phyloP scores from a whole-genome alignment of 2,113 vertebrate species.

The Sakesphorus luctuosus region DNA sequence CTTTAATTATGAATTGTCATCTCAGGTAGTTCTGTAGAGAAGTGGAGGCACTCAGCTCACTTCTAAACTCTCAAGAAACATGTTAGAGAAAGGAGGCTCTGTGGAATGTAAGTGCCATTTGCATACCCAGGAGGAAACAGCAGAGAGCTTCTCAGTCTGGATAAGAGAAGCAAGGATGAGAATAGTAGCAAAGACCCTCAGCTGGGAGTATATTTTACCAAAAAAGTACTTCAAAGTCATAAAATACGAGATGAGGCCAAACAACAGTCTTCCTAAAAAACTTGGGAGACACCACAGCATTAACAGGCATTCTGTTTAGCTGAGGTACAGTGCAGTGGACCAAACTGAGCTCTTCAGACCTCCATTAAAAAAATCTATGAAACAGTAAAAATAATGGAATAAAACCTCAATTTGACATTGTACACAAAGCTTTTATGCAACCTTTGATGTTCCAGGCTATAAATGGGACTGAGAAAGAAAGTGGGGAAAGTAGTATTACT shows the following conservation, averaged over 20 bases:
- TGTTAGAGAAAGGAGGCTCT: not conserved
- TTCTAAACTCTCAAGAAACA: not conserved
- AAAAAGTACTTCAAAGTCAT: not conserved
- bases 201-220: fast-evolving
- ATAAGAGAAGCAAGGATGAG: not conserved
- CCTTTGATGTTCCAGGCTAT: not conserved
- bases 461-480: not conserved
- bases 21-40: not conserved
- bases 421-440: not conserved
- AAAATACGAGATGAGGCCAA: not conserved
- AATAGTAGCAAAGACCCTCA: not conserved
- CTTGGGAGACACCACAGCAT: not conserved
- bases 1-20: not conserved
- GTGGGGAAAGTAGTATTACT: not conserved
- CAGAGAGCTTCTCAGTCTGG: not conserved
- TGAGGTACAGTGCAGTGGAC: no score
- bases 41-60: not conserved
- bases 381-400: not conserved
- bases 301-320: not conserved
- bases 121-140: not conserved
- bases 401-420: not conserved
- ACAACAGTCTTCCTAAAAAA: not conserved
- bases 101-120: not conserved
- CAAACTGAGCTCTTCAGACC: not conserved
- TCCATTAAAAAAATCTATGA: not conserved